Evolutionary conservation across 1,140 invertebrate genomes (phyloP).

Genomic region (Spodoptera litura): DNA sequence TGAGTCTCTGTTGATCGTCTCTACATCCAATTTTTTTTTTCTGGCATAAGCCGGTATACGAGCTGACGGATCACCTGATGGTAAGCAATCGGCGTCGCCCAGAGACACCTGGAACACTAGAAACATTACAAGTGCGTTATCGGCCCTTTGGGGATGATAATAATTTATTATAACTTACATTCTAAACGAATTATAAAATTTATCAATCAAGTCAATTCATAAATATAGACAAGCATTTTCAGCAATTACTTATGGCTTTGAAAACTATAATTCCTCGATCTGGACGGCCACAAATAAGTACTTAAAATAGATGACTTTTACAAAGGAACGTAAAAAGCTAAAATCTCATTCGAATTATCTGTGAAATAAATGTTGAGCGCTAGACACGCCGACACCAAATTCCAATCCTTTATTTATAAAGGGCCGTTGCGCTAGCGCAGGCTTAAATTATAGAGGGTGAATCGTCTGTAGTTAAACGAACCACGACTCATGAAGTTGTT

Average conservation of each 20-base stretch:
- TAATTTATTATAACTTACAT: too few species aligned
- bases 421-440: constrained; percentile 26
- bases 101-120: too few species aligned
- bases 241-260: neutral
- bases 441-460: constrained; percentile 56
- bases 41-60: too few species aligned
- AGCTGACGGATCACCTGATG: too few species aligned
- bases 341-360: constrained; percentile 33
- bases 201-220: too few species aligned
- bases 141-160: too few species aligned
- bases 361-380: constrained; percentile 19
- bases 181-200: too few species aligned
- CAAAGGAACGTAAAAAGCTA: neutral
- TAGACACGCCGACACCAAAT: constrained; percentile 44
- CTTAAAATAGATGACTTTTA: neutral
- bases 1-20: too few species aligned
- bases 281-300: neutral
- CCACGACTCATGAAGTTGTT: constrained; percentile 56
- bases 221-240: too few species aligned
- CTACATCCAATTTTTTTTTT: too few species aligned
- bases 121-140: too few species aligned
- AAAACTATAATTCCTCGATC: neutral
- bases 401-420: constrained; percentile 54
- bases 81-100: too few species aligned
- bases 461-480: constrained; percentile 49